A percentile compares a stretch with the other conserved stretches of the same genome.
phyloP scores from a whole-genome alignment of 2,888 invertebrate species.

The Acrobasis consociella region DNA sequence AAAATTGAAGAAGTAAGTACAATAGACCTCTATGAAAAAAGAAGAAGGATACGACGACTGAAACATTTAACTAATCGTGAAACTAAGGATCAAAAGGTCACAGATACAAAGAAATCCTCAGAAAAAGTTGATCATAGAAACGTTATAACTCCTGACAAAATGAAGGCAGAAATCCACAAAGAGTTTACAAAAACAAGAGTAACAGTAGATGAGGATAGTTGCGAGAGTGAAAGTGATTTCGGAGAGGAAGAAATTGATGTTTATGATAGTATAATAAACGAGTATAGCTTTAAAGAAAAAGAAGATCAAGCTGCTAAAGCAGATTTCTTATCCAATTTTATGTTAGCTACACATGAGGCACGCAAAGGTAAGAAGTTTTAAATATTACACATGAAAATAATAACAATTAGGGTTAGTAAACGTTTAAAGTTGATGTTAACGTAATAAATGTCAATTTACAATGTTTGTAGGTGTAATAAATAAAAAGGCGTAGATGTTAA shows the following conservation, averaged over 20 bases:
- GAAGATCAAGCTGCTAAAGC: conserved; percentile 75
- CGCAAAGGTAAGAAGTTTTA: conserved; percentile 79
- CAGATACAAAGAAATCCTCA: conserved; percentile 45
- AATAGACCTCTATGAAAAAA: conserved; percentile 80
- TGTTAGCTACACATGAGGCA: conserved; percentile 82
- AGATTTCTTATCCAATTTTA: conserved; percentile 84
- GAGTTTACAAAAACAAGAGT: conserved; percentile 60
- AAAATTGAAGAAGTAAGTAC: conserved; percentile 67
- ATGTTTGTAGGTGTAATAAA: no score
- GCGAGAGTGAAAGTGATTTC: conserved; percentile 75
- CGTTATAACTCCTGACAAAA: conserved; percentile 69
- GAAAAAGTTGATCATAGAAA: conserved; percentile 49
- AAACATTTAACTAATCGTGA: conserved; percentile 62
- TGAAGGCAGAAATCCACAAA: conserved; percentile 66
- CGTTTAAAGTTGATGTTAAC: no score
- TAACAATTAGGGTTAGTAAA: no score
- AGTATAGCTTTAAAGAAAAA: conserved; percentile 52
- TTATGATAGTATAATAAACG: conserved; percentile 80
- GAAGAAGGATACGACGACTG: conserved; percentile 69
- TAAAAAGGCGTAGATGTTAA: no score
- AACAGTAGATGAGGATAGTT: conserved; percentile 58
- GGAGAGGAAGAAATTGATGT: conserved; percentile 76
- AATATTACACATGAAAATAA: no score
- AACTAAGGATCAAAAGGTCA: conserved; percentile 42
- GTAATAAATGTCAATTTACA: no score